phyloP scores from a whole-genome alignment of 2,888 invertebrate species.

The Tetramorium bicarinatum region DNA sequence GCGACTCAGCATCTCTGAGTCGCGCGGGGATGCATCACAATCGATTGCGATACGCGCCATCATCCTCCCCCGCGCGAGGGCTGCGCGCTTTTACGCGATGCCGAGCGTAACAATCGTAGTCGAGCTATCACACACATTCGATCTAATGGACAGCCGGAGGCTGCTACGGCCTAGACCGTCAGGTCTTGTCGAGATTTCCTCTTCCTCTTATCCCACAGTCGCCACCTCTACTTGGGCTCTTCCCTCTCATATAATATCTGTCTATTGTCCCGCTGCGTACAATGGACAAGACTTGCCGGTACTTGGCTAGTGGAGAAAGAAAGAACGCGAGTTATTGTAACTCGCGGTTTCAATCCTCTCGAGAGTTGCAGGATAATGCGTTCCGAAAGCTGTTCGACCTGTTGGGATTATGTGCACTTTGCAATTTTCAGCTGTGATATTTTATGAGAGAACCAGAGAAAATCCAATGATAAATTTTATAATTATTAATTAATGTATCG shows the following conservation, averaged over 20 bases:
- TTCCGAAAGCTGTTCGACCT: not conserved
- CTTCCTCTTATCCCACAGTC: conserved; percentile 36
- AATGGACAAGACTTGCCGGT: conserved; percentile 65
- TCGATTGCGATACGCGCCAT: conserved; percentile 40
- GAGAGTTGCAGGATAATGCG: conserved; percentile 29
- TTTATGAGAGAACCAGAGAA: not conserved
- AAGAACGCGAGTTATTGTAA: conserved; percentile 31
- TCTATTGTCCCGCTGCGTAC: conserved; percentile 66
- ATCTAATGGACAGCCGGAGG: conserved; percentile 72
- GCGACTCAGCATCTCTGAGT: conserved; percentile 2
- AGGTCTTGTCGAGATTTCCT: conserved; percentile 32
- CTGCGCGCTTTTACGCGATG: conserved; percentile 38
- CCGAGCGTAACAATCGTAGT: conserved; percentile 63
- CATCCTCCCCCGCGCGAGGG: conserved; percentile 38
- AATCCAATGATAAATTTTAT: conserved; percentile 3
- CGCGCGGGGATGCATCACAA: conserved; percentile 5
- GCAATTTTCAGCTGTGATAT: not conserved
- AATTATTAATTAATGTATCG: not conserved
- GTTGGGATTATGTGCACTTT: not conserved
- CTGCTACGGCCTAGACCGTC: conserved; percentile 30
- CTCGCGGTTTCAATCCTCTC: conserved; percentile 23
- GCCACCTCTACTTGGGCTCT: conserved; percentile 43
- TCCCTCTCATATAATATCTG: conserved; percentile 50
- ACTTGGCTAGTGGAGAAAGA: conserved; percentile 50
- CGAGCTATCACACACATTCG: conserved; percentile 63